Evolutionary conservation across 2,113 vertebrate genomes (phyloP), one percentile per base, ranked within the genome.

Genomic region (Ploceus nigricollis): DNA sequence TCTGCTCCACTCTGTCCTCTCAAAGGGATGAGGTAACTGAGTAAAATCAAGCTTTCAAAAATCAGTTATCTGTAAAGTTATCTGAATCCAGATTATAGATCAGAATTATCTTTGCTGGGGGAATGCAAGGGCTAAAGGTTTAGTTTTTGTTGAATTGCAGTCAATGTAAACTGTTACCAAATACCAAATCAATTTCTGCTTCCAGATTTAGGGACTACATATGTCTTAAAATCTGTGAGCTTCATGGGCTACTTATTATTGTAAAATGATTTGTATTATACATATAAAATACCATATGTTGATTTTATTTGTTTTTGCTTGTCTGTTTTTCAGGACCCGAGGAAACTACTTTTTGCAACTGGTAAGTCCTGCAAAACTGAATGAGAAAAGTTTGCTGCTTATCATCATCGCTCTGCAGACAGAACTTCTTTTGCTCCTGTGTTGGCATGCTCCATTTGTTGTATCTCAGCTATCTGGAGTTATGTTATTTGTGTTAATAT

Each of bases 311-410:
- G 22, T 56, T 48, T 94, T 64, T 53, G 10, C 51, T 22, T 80
- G 4, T 58, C 73, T 96, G 24, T 87, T 82, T 97, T 90, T 82
- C 94, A 99, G 99, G 99, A 99, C 94, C 99, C 99, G 0, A 98
- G 98, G 90, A 98, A 98, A 87, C 98, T 99, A 72, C 98, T 99
- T 96, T 98, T 99, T 96, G 98, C 98, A 54, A 99, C 99, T 93
- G 98, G 99, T 99, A 98, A 98, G 98, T 96, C 87, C 61, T 73
- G 39, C 33, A 63, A 80, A 85, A 82, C 18, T 35, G 35, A 79
- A 51, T 44, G 31, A 64, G 31, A 63, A 76, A 72, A 63, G 19
- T 88, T 81, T 77, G 15, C 47, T 70, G 56, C 33, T 92, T 92
- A 28, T 93, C 47, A 27, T 81, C 28, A 19, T 85, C 16, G 6